Conservation (phyloP, 35 echinoderm and acorn worm species). For the Heliocidaris tuberculata region DNA sequence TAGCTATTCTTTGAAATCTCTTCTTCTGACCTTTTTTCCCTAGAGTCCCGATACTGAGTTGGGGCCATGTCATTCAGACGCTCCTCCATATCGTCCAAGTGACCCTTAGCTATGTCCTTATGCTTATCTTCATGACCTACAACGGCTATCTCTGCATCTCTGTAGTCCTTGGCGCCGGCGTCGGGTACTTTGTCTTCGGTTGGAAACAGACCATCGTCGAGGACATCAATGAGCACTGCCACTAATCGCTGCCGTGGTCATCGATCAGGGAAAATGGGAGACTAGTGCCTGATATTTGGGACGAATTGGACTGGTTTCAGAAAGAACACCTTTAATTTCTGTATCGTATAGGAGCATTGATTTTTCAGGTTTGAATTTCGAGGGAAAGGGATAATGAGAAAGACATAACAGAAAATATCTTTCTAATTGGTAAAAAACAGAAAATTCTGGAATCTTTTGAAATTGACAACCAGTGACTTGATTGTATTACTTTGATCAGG, state of each 20-base stretch:
- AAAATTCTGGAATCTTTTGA: too few species aligned
- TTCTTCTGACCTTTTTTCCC: background rate
- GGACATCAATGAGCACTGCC: constrained; percentile 96
- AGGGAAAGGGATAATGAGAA: too few species aligned
- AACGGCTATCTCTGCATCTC: constrained; percentile 91
- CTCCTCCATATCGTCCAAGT: constrained; percentile 87
- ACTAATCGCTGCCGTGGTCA: constrained; percentile 47
- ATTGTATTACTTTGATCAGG: too few species aligned
- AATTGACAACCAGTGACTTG: too few species aligned
- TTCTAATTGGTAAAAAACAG: too few species aligned
- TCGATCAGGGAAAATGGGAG: background rate
- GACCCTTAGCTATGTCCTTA: constrained; percentile 91
- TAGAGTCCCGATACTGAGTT: constrained; percentile 75
- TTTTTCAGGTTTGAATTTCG: background rate
- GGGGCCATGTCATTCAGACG: constrained; percentile 78
- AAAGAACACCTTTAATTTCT: background rate
- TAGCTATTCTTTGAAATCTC: too few species aligned
- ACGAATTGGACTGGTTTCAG: too few species aligned
- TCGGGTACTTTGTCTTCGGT: constrained; percentile 86
- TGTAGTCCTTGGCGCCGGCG: constrained; percentile 73
- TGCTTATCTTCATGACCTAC: constrained; percentile 99
- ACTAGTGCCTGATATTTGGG: background rate
- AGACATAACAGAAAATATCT: too few species aligned
- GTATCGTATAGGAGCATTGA: background rate
- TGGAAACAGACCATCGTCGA: constrained; percentile 89